phyloP scores from a whole-genome alignment of 2,113 vertebrate species.

The Manacus vitellinus region DNA sequence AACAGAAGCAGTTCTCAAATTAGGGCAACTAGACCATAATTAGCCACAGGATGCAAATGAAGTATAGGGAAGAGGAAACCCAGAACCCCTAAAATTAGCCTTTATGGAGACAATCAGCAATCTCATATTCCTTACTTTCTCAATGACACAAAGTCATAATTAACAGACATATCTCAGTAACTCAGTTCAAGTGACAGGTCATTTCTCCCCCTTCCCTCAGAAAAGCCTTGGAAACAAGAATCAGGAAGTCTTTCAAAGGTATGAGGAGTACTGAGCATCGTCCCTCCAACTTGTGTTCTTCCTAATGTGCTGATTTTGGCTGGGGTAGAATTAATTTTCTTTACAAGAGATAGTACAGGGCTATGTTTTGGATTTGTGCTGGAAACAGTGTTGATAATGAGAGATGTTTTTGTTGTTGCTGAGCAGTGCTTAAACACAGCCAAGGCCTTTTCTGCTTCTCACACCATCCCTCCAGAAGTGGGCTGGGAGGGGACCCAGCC shows the following conservation, averaged over 20 bases:
- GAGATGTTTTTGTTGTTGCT: not conserved
- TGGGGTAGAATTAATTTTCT: not conserved
- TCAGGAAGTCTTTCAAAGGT: not conserved
- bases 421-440: not conserved
- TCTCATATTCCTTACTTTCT: not conserved
- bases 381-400: not conserved
- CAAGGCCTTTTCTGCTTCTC: not conserved
- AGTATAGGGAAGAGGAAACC: not conserved
- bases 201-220: not conserved
- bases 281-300: not conserved
- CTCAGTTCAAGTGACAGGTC: not conserved
- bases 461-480: not conserved
- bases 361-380: not conserved
- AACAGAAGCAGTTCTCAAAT: not conserved
- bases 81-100: not conserved
- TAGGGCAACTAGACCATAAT: not conserved
- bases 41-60: not conserved
- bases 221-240: not conserved
- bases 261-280: not conserved
- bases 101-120: not conserved
- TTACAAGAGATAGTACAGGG: not conserved
- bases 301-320: not conserved
- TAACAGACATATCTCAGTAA: not conserved
- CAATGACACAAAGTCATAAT: not conserved
- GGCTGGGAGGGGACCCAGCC: not conserved